phyloP scores from a whole-genome alignment of 37 sponge, comb jelly and placozoan genomes.

The Cliona cf. orientalis region DNA sequence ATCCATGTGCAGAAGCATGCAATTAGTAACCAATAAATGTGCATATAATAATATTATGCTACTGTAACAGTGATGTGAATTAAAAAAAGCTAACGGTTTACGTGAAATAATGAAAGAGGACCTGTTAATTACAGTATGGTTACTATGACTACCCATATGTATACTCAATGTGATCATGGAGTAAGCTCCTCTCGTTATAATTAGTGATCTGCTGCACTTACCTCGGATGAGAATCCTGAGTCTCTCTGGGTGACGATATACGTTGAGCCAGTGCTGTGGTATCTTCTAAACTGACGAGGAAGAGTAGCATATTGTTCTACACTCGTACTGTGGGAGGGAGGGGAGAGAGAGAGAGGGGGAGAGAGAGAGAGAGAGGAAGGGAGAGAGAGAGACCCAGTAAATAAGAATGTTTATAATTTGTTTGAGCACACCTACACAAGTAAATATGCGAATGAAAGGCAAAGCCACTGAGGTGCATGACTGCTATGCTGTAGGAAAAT shows the following conservation, averaged over 20 bases:
- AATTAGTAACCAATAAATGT: neutral
- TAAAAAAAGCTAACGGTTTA: neutral
- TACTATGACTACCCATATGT: too few species aligned
- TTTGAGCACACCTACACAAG: too few species aligned
- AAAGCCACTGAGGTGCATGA: too few species aligned
- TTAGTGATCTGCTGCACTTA: neutral
- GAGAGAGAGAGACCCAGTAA: too few species aligned
- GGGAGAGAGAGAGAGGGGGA: neutral
- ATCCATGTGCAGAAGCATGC: neutral
- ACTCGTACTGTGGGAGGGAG: neutral
- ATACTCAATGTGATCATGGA: too few species aligned
- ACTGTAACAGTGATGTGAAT: neutral
- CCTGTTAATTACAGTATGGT: too few species aligned
- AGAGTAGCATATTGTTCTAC: neutral
- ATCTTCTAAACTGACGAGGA: neutral
- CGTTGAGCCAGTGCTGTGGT: neutral
- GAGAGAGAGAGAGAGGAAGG: neutral
- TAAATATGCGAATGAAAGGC: too few species aligned
- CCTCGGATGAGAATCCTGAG: constrained; percentile 52
- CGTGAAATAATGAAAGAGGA: too few species aligned
- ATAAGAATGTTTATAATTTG: too few species aligned
- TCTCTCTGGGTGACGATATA: neutral
- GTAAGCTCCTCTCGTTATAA: too few species aligned
- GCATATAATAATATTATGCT: neutral
- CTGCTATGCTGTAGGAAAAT: too few species aligned